Base-by-base conservation (phyloP, 2,797 vertebrate species). In the Alfaro cultratus region DNA sequence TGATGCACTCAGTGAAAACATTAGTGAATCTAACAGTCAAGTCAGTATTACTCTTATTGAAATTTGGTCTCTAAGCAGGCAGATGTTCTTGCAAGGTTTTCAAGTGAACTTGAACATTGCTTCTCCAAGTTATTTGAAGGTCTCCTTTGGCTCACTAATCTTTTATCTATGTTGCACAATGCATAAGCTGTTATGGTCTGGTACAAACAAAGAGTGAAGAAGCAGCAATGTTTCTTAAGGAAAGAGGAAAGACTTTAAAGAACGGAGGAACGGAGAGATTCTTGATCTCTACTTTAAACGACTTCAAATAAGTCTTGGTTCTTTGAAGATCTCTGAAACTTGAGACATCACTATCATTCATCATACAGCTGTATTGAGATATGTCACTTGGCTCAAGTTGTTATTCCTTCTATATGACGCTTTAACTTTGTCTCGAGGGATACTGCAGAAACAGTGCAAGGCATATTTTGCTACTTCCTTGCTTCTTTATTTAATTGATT, bases 341-440 rank as follows among this genome's bases (percentile, higher is more conserved):
- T 5, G 23, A 68, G 9, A 41, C 64, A 68, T 26, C 21, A 41
- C 62, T 73, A 34, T 34, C 34, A 0, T 26, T 31, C 77, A 18
- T n/a, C 64, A 62, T 77, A 7, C 77, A 77, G 67, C 49, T 81
- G 18, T 36, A 23, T 46, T 76, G 45, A 74, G 43, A 80, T 36
- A 73, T 68, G 62, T 21, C 18, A 23, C 34, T 67, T 67, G 62
- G 18, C 10, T 39, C 34, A 36, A 39, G 34, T 18, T 39, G 16
- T 67, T 39, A 26, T 8, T 41, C 23, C 5, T 13, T 68, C 10
- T 68, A 26, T 41, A 23, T 68, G 39, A 26, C 10, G 26, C 11
- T 41, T 41, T 68, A 34, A 36, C 34, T 41, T 2, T 41, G 64
- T 67, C 64, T 67, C 64, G 39, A 26, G 64, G 64, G 64, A 68